These are phyloP conservation scores for Hippocampus abdominalis DNA, from an alignment of 2,113 vertebrate species.

Conservation along the genomic window DNA sequence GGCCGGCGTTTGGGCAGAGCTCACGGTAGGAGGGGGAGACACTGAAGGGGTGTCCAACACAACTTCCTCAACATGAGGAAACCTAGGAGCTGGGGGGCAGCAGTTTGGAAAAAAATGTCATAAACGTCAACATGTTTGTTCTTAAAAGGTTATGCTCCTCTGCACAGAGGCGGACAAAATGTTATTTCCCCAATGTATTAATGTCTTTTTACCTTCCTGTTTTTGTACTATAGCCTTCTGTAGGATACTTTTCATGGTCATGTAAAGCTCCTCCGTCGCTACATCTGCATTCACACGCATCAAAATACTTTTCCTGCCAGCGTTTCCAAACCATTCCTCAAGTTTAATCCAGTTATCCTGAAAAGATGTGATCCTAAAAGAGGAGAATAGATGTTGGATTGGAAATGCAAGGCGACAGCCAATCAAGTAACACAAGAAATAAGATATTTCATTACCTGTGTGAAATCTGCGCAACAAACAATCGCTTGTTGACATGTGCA, in stretches of 20 bases:
- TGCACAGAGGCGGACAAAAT: background rate
- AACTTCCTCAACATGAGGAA: constrained; percentile 1
- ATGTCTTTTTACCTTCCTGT: constrained; percentile 68
- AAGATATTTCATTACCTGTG: constrained; percentile 53
- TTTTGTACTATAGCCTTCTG: constrained; percentile 50
- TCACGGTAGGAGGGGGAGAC: background rate
- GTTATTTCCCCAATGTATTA: background rate
- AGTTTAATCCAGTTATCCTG: constrained; percentile 81
- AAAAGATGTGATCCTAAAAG: constrained; percentile 79
- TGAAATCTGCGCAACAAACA: constrained; percentile 56
- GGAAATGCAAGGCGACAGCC: background rate
- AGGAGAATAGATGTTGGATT: background rate
- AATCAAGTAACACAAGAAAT: background rate
- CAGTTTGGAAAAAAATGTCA: background rate
- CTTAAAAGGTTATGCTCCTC: background rate
- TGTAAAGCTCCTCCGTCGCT: constrained; percentile 67
- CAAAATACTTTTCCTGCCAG: constrained; percentile 73
- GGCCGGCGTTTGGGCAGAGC: background rate
- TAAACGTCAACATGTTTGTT: background rate
- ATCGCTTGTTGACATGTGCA: constrained; percentile 30
- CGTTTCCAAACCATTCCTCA: constrained; percentile 80
- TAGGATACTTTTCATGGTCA: constrained; percentile 75
- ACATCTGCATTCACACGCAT: constrained; percentile 77
- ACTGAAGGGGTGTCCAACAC: constrained; percentile 1
- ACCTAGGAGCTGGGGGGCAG: constrained; percentile 9